Conservation (phyloP, 2,888 invertebrate genomes). For the Apotomis betuletana region DNA sequence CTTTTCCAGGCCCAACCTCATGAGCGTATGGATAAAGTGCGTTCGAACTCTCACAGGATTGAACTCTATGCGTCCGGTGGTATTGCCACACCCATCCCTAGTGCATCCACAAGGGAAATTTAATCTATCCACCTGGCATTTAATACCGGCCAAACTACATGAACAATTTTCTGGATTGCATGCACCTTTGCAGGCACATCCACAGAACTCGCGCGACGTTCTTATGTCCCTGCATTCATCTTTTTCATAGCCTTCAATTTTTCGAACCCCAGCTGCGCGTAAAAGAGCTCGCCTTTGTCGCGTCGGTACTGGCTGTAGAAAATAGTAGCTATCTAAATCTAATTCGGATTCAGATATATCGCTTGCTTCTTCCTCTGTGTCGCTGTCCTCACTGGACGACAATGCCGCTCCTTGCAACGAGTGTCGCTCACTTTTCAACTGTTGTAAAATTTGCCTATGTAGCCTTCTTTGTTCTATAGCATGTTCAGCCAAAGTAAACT, state of each 20-base stretch:
- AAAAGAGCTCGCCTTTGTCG: constrained; percentile 94
- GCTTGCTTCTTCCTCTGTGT: constrained; percentile 92
- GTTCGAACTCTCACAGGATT: constrained; percentile 97
- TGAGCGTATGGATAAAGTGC: constrained; percentile 98
- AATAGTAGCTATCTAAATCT: constrained; percentile 95
- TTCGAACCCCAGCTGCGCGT: constrained; percentile 95
- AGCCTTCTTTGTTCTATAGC: constrained; percentile 93
- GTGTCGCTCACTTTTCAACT: constrained; percentile 87
- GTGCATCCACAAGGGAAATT: constrained; percentile 99
- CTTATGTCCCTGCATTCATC: constrained; percentile 97
- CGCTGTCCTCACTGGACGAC: constrained; percentile 92
- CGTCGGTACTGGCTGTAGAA: constrained; percentile 95
- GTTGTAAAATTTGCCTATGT: constrained; percentile 91
- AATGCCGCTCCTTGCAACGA: constrained; percentile 79
- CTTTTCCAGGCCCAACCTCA: constrained; percentile 95
- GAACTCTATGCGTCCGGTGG: constrained; percentile 96
- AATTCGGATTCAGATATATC: constrained; percentile 92
- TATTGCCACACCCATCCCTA: constrained; percentile 96
- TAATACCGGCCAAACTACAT: constrained; percentile 97
- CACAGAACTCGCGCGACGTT: constrained; percentile 95
- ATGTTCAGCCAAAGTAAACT: constrained; percentile 94
- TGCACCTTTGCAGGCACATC: constrained; percentile 95
- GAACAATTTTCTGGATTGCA: constrained; percentile 98
- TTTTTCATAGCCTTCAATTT: constrained; percentile 96
- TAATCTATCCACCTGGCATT: constrained; percentile 98